These are phyloP conservation scores for Anarsia innoxiella DNA, from an alignment of 2,888 invertebrate species.

Conservation along the genomic window DNA sequence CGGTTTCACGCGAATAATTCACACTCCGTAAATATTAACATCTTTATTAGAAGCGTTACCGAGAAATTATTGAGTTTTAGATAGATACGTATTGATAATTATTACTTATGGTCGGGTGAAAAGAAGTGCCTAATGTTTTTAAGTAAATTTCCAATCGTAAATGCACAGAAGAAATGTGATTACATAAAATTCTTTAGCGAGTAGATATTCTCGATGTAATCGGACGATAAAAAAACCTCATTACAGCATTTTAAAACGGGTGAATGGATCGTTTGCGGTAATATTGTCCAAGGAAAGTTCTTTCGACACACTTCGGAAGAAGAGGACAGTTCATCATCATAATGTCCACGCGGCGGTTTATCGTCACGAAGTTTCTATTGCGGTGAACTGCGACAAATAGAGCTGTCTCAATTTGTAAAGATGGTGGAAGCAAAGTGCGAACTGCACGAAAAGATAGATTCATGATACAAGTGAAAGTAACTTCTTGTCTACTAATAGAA, in stretches of 20 bases:
- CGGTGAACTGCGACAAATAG: constrained; percentile 16
- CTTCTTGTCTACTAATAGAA: not conserved
- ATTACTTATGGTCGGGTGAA: no score
- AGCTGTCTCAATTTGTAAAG: constrained; percentile 16
- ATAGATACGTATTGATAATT: no score
- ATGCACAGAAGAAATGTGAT: no score
- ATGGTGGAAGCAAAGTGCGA: constrained; percentile 13
- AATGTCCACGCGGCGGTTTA: constrained; percentile 23
- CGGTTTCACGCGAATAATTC: constrained; percentile 1
- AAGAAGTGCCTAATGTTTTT: no score
- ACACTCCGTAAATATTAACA: not conserved
- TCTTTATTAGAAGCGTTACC: no score
- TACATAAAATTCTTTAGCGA: constrained; percentile 5
- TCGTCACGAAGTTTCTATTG: constrained; percentile 20
- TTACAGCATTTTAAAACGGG: constrained; percentile 13
- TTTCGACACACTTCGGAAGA: constrained; percentile 13
- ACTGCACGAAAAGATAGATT: no score
- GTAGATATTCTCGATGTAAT: constrained; percentile 11
- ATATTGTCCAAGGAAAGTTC: constrained; percentile 22
- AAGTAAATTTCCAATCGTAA: no score
- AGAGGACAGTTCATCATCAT: constrained; percentile 19
- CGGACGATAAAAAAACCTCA: constrained; percentile 13
- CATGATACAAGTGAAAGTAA: no score
- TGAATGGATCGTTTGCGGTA: constrained; percentile 20
- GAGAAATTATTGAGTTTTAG: no score